These are phyloP conservation scores for Machimus atricapillus DNA, from an alignment of 2,888 invertebrate species.

Conservation along the genomic window DNA sequence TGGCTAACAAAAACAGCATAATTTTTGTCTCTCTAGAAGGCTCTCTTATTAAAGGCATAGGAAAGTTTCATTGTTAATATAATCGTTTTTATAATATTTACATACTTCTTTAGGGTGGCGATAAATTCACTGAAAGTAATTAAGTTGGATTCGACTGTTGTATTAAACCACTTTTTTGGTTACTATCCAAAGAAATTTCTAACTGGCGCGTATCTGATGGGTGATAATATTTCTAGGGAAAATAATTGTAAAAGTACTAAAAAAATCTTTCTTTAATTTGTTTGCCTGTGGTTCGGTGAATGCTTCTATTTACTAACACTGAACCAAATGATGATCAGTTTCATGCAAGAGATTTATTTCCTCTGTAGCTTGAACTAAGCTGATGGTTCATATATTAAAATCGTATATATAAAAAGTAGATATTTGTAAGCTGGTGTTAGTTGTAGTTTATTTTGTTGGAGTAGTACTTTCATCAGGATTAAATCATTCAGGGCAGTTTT, in stretches of 20 bases:
- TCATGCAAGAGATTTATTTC: no score
- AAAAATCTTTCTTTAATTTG: no score
- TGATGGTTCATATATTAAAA: no score
- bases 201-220: not conserved
- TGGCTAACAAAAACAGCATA: not conserved
- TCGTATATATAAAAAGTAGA: not conserved
- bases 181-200: conserved; percentile 9
- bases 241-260: not conserved
- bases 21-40: not conserved
- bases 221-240: not conserved
- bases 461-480: not conserved
- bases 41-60: conserved; percentile 13
- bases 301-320: no score
- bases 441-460: not conserved
- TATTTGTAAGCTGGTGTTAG: not conserved
- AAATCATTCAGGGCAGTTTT: not conserved
- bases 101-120: not conserved
- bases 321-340: no score
- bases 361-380: no score
- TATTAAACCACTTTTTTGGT: not conserved
- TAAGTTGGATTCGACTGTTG: not conserved
- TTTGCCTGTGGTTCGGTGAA: no score
- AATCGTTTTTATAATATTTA: not conserved
- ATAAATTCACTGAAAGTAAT: not conserved
- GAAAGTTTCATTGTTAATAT: not conserved